A percentile compares a stretch with the other conserved stretches of the same genome.
Evolutionary conservation across 2,113 vertebrate species (phyloP).

Genomic region (Ibidorhyncha struthersii): DNA sequence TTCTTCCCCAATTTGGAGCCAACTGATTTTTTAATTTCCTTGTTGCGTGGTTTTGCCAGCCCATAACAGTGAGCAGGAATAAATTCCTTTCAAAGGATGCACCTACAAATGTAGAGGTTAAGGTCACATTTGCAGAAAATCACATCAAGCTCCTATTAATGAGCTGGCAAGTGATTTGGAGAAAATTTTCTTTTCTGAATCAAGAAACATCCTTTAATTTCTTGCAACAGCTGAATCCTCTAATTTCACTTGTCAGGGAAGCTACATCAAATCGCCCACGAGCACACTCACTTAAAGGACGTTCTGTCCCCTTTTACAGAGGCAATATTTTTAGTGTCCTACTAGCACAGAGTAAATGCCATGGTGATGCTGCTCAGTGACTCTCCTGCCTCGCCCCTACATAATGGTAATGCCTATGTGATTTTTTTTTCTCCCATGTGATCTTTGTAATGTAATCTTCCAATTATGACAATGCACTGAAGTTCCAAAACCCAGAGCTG

Average conservation of each 20-base stretch:
- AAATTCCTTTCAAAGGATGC: neutral
- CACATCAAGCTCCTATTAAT: neutral
- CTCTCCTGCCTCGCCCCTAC: constrained; percentile 39
- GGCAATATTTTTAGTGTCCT: constrained; percentile 68
- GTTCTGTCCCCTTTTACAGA: constrained; percentile 65
- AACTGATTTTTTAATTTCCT: neutral
- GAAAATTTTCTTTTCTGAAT: constrained; percentile 53
- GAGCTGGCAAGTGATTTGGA: constrained; percentile 37
- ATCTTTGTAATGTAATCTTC: neutral
- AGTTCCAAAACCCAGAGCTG: neutral
- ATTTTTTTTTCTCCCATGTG: neutral
- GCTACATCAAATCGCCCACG: constrained; percentile 55
- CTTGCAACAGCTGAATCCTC: constrained; percentile 37
- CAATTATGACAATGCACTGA: neutral
- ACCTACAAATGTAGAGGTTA: neutral
- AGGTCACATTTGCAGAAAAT: constrained; percentile 21
- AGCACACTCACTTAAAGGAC: constrained; percentile 60
- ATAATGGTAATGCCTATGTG: neutral
- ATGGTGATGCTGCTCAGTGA: constrained; percentile 37
- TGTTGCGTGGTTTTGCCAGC: neutral
- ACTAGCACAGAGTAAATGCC: constrained; percentile 60
- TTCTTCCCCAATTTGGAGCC: neutral
- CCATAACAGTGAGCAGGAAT: neutral
- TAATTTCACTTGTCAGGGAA: constrained; percentile 69
- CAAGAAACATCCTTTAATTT: constrained; percentile 51